These are phyloP conservation scores for Ceramica pisi DNA, from an alignment of 2,888 invertebrate species.

Conservation along the genomic window DNA sequence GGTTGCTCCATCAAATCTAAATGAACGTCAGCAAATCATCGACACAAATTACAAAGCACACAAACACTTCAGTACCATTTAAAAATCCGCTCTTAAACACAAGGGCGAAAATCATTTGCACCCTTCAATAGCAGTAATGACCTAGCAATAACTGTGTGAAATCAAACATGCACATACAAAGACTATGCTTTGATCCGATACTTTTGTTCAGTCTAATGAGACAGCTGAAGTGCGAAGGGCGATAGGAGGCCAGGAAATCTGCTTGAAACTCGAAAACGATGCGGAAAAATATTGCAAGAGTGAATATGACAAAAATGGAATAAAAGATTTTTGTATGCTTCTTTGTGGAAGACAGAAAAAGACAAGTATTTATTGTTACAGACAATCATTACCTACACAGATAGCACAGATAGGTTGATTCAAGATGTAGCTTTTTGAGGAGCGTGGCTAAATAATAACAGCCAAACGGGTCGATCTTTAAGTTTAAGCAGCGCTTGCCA, in stretches of 20 bases:
- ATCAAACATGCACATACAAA: slow-evolving; percentile 59
- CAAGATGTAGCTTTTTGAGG: background rate
- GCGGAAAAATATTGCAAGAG: background rate
- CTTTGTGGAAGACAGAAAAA: background rate
- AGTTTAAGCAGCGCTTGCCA: too few species aligned
- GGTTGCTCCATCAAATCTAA: background rate
- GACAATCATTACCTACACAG: too few species aligned
- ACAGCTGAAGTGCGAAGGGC: slow-evolving; percentile 74
- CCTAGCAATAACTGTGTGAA: slow-evolving; percentile 50
- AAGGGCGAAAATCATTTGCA: slow-evolving; percentile 49
- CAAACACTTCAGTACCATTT: slow-evolving; percentile 42
- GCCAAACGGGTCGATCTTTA: too few species aligned
- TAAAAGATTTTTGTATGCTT: background rate
- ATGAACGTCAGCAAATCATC: background rate
- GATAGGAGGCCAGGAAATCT: slow-evolving; percentile 52
- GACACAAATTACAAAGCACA: slow-evolving; percentile 3
- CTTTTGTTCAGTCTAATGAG: slow-evolving; percentile 82
- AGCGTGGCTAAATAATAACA: too few species aligned
- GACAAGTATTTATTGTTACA: too few species aligned
- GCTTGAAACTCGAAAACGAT: slow-evolving; percentile 12
- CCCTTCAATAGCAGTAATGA: slow-evolving; percentile 42
- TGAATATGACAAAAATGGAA: background rate
- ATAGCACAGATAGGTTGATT: too few species aligned
- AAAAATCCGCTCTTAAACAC: slow-evolving; percentile 35
- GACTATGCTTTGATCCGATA: slow-evolving; percentile 79